A percentile compares a stretch with the other conserved stretches of the same genome.
Conservation (phyloP, 1,140 invertebrate genomes). For the Anastrepha ludens region DNA sequence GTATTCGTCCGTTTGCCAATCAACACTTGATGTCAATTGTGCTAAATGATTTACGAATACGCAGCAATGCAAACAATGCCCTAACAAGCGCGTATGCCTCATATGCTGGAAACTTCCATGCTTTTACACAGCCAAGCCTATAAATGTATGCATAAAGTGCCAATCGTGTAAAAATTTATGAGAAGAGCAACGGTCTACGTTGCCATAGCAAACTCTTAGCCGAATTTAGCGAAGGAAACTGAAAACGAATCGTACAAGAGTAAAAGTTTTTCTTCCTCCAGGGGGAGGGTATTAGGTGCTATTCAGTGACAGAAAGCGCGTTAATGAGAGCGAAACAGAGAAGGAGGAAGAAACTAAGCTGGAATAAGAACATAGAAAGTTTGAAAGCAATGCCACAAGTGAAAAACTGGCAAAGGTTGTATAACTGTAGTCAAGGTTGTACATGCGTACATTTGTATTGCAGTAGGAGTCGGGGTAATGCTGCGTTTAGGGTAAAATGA, state of each 20-base stretch:
- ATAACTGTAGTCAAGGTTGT: background rate
- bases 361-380: background rate
- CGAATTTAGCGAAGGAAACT: background rate
- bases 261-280: background rate
- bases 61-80: background rate
- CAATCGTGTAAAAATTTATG: background rate
- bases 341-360: background rate
- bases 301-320: background rate
- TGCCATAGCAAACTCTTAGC: background rate
- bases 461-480: background rate
- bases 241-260: background rate
- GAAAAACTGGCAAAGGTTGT: background rate
- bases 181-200: background rate
- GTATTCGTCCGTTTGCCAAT: background rate
- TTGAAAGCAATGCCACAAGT: background rate
- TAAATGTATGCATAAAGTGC: background rate
- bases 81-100: background rate
- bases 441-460: too few species aligned
- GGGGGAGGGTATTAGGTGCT: background rate
- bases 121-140: background rate
- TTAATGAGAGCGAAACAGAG: background rate
- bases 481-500: background rate
- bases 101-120: background rate
- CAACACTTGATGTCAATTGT: slow-evolving; percentile 4
- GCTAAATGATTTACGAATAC: background rate